Percentiles rank a stretch among this genome's conserved stretches.
Evolutionary conservation across 2,797 vertebrate species (phyloP).

Genomic region (Lutra lutra): DNA sequence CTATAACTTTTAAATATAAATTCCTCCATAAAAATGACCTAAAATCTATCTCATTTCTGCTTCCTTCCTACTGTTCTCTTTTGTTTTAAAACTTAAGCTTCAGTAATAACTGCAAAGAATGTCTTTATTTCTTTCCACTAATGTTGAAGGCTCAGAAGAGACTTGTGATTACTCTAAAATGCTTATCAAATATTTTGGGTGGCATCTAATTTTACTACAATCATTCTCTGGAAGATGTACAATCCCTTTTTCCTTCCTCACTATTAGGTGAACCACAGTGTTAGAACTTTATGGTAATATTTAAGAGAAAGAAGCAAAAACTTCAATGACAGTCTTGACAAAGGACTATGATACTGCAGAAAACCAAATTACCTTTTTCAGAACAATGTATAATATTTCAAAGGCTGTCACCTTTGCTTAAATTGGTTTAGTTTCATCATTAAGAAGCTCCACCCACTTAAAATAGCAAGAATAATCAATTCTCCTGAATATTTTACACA

Average conservation of each 20-base stretch:
- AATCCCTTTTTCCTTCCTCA: neutral
- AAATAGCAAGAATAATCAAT: neutral
- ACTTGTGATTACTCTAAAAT: neutral
- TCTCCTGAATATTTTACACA: conserved; percentile 26
- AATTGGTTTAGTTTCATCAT: conserved; percentile 31
- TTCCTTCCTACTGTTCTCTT: neutral
- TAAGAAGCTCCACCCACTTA: neutral
- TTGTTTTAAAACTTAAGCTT: neutral
- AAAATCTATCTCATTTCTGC: neutral
- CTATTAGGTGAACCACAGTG: neutral
- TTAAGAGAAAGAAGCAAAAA: neutral
- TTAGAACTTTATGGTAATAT: conserved; percentile 40
- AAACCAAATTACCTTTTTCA: neutral
- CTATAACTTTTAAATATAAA: neutral
- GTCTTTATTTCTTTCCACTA: neutral
- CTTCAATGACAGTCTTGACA: conserved; percentile 1
- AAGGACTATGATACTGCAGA: neutral
- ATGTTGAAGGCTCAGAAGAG: conserved; percentile 1
- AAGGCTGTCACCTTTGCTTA: conserved; percentile 50
- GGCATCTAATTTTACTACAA: neutral
- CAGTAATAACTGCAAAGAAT: conserved; percentile 15
- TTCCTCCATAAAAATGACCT: neutral
- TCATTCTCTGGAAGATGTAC: neutral
- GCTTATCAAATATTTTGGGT: neutral
- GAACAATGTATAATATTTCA: conserved; percentile 40